A percentile compares a stretch with the other conserved stretches of the same genome.
These are phyloP conservation scores for Pseudotriccus pelzelni DNA, from an alignment of 2,797 vertebrate genomes.

Conservation along the genomic window DNA sequence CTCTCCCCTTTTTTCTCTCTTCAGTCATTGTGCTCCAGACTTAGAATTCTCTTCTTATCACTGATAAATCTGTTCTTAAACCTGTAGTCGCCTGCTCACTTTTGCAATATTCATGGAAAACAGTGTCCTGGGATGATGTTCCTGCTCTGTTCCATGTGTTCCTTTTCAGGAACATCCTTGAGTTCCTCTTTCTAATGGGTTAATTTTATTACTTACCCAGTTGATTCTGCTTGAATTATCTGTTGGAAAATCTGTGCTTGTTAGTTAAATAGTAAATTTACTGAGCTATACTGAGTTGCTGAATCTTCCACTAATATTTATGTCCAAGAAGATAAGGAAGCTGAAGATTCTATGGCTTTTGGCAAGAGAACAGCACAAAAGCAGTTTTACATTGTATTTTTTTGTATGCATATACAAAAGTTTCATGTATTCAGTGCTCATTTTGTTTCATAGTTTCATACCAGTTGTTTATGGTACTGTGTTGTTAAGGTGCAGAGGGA, in stretches of 20 bases:
- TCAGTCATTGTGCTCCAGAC: neutral
- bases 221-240: neutral
- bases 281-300: neutral
- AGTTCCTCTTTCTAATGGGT: neutral
- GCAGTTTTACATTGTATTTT: neutral
- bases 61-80: neutral
- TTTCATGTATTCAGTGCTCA: neutral
- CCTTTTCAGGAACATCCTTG: neutral
- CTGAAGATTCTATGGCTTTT: neutral
- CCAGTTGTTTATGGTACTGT: constrained; percentile 34
- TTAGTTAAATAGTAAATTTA: neutral
- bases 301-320: neutral
- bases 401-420: neutral
- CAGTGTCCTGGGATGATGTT: neutral
- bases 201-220: neutral
- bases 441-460: neutral
- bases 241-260: neutral
- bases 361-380: neutral
- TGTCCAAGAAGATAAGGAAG: constrained; percentile 3
- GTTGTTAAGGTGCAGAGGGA: constrained; percentile 68
- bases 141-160: neutral
- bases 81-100: neutral
- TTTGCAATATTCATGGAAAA: neutral
- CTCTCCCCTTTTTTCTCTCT: neutral
- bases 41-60: neutral